Base-by-base conservation (phyloP, 2,888 invertebrate species). In the Tachina grossa region DNA sequence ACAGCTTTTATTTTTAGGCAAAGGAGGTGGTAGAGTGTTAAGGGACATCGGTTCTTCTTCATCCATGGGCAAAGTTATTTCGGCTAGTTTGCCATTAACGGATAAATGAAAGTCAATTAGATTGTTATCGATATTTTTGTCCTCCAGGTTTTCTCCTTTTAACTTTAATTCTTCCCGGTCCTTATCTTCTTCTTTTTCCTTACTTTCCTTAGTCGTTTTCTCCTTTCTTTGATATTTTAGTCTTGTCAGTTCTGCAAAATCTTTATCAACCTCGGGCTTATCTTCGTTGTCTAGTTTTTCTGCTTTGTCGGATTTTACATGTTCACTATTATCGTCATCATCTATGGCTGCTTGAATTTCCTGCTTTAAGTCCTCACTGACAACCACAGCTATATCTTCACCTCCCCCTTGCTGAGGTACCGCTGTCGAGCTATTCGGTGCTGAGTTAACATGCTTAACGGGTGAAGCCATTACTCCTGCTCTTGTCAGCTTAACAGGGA, bases 1-100 rank as follows among this genome's bases (percentile, higher is more conserved):
- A 51, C 95, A 95, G 83, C 94, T 94, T 47, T 94, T 93, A 0
- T 94, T 93, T 87, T 93, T 93, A 2, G 93, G 93, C 82, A 93
- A 88, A 9, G 94, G 93, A 2, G 93, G 93, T 6, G 93, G 93
- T 57, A 91, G 75, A 3, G 91, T 91, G 16, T 87, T 91, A 5
- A 75, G 66, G 4, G 87, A 72, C 9, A 55, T 13, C 9, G 63
- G 55, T 41, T 87, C 82, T 14, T 13, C 83, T 9, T 80, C 79
- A 31, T 82, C 65, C 53, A 75, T 31, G 16, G 78, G 51, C 9
- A 69, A 61, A 3, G 61, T 31, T 8, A 61, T 68, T 31, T 79
- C 74, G 14, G 39, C 47, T 11, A 74, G 55, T 63, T 74, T 77
- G 9, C 49, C 69, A 55, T 11, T 74, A 77, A 6, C 61, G n/a